Percentiles rank a stretch among this genome's conserved stretches.
phyloP scores from a whole-genome alignment of 2,113 vertebrate genomes.

The Hippoglossus stenolepis region DNA sequence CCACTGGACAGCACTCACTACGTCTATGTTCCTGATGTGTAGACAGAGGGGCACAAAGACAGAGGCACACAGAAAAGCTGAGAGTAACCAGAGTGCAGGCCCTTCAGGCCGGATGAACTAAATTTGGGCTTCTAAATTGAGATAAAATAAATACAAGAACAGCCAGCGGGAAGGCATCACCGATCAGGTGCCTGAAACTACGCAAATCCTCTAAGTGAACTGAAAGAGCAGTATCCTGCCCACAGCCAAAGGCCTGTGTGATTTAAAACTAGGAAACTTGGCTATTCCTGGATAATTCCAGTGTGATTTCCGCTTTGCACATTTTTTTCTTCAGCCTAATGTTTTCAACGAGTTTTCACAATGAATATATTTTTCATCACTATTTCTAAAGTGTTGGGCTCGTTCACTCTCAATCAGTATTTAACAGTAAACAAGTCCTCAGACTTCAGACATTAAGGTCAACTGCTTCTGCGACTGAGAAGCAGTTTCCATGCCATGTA shows the following conservation, averaged over 20 bases:
- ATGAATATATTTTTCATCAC: conserved; percentile 2
- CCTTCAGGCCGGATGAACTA: conserved; percentile 40
- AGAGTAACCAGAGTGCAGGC: conserved; percentile 29
- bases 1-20: background rate
- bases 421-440: background rate
- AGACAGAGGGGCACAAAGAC: background rate
- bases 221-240: conserved; percentile 17
- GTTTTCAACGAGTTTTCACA: conserved; percentile 25
- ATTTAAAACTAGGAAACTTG: background rate
- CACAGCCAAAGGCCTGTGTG: conserved; percentile 2
- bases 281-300: conserved; percentile 7
- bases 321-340: background rate
- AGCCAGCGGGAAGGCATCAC: conserved; percentile 44
- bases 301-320: conserved; percentile 9
- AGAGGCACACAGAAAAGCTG: conserved; percentile 9
- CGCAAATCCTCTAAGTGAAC: conserved; percentile 48
- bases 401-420: background rate
- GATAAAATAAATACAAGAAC: conserved; percentile 58
- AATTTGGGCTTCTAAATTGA: conserved; percentile 40
- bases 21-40: background rate
- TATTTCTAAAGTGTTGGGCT: background rate
- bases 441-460: background rate
- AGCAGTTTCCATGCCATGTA: background rate
- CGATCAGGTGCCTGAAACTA: conserved; percentile 56
- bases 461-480: no score